Conservation (phyloP, 1,140 invertebrate genomes). For the Ganaspis sp. region DNA sequence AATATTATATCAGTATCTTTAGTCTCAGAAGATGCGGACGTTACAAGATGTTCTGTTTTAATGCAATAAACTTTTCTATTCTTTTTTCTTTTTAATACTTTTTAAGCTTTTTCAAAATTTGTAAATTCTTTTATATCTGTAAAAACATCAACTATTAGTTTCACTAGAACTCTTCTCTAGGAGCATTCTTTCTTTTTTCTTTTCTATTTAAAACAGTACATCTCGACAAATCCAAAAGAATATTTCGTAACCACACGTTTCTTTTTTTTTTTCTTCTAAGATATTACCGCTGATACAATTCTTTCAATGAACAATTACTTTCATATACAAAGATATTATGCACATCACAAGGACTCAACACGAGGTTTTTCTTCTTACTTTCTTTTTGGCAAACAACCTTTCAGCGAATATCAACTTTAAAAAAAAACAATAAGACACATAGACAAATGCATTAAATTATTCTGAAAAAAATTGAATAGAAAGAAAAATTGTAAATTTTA, state of each 20-base stretch:
- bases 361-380: slow-evolving; percentile 18
- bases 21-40: neutral
- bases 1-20: neutral
- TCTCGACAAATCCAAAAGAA: slow-evolving; percentile 12
- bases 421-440: slow-evolving; percentile 37
- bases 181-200: slow-evolving; percentile 17
- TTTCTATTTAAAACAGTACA: slow-evolving; percentile 30
- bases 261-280: slow-evolving; percentile 47
- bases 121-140: neutral
- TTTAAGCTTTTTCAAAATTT: neutral
- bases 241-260: slow-evolving; percentile 36
- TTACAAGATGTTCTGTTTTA: neutral
- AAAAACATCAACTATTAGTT: neutral
- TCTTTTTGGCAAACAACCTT: slow-evolving; percentile 42
- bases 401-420: slow-evolving; percentile 28
- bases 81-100: neutral
- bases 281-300: slow-evolving; percentile 48
- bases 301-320: slow-evolving; percentile 42
- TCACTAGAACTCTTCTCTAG: neutral
- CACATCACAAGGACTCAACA: slow-evolving; percentile 53
- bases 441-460: slow-evolving; percentile 33
- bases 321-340: slow-evolving; percentile 47
- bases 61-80: neutral
- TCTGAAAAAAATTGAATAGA: slow-evolving; percentile 36
- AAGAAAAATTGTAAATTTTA: slow-evolving; percentile 68